phyloP scores from a whole-genome alignment of 2,113 vertebrate genomes.

The Vulpes lagopus region DNA sequence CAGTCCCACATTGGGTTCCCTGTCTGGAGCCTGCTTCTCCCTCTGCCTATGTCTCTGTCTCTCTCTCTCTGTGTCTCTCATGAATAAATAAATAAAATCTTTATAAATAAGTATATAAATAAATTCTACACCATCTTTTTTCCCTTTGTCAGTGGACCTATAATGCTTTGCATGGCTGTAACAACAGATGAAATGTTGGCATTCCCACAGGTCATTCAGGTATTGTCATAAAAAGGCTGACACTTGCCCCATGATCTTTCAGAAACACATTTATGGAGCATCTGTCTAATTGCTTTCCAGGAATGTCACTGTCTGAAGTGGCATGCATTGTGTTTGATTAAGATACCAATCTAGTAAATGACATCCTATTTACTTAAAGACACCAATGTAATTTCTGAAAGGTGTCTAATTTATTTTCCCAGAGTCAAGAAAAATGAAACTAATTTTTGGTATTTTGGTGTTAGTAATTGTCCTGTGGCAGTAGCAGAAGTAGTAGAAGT shows the following conservation, averaged over 20 bases:
- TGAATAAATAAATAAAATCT: no score
- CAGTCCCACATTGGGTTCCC: no score
- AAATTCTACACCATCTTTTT: background rate
- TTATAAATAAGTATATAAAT: no score
- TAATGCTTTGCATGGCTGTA: slow-evolving; percentile 77
- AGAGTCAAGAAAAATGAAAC: slow-evolving; percentile 29
- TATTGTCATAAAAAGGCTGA: slow-evolving; percentile 59
- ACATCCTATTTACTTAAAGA: slow-evolving; percentile 22
- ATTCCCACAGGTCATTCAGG: slow-evolving; percentile 48
- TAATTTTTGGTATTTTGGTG: slow-evolving; percentile 47
- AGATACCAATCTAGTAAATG: slow-evolving; percentile 40
- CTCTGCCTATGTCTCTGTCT: no score
- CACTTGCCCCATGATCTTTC: background rate
- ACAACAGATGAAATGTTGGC: slow-evolving; percentile 70
- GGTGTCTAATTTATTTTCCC: background rate
- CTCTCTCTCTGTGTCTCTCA: no score
- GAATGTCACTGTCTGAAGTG: background rate
- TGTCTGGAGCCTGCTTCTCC: no score
- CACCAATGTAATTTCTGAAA: slow-evolving; percentile 40
- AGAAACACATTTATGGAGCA: background rate
- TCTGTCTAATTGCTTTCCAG: slow-evolving; percentile 1
- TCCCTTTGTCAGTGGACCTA: slow-evolving; percentile 59
- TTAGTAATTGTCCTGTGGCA: background rate
- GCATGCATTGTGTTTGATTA: background rate
- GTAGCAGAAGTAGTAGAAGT: slow-evolving; percentile 6